Conservation (phyloP, 2,888 invertebrate genomes). For the Miltochrista miniata region DNA sequence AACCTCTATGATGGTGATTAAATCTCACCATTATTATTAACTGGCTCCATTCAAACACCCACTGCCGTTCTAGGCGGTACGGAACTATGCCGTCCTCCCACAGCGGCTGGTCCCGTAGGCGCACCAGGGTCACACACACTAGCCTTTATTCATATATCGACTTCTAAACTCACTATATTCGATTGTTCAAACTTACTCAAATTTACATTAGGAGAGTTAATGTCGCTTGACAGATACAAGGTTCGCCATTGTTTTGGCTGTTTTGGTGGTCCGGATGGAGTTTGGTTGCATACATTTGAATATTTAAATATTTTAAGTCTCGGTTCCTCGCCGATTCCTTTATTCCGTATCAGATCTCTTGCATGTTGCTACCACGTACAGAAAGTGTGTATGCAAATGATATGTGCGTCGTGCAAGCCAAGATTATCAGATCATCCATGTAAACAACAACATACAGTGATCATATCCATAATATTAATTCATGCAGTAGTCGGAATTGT, state of each 20-base stretch:
- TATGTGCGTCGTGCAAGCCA: conserved; percentile 78
- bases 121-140: conserved; percentile 80
- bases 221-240: conserved; percentile 72
- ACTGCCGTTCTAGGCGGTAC: conserved; percentile 78
- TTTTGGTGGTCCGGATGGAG: conserved; percentile 73
- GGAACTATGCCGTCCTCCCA: conserved; percentile 83
- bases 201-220: conserved; percentile 79
- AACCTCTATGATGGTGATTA: conserved; percentile 81
- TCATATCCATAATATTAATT: conserved; percentile 52
- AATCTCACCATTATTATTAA: conserved; percentile 84
- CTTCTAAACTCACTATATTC: conserved; percentile 73
- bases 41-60: conserved; percentile 83
- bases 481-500: conserved; percentile 66
- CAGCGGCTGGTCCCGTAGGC: conserved; percentile 80
- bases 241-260: conserved; percentile 77
- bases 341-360: conserved; percentile 43
- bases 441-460: conserved; percentile 58
- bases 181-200: conserved; percentile 74
- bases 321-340: conserved; percentile 34
- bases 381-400: conserved; percentile 43
- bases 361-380: conserved; percentile 44
- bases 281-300: conserved; percentile 64
- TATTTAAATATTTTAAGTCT: conserved; percentile 55
- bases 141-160: conserved; percentile 73
- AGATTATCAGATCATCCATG: conserved; percentile 70